Evolutionary conservation across 2,113 vertebrate species (phyloP).

Genomic region (Accipiter virgatus): DNA sequence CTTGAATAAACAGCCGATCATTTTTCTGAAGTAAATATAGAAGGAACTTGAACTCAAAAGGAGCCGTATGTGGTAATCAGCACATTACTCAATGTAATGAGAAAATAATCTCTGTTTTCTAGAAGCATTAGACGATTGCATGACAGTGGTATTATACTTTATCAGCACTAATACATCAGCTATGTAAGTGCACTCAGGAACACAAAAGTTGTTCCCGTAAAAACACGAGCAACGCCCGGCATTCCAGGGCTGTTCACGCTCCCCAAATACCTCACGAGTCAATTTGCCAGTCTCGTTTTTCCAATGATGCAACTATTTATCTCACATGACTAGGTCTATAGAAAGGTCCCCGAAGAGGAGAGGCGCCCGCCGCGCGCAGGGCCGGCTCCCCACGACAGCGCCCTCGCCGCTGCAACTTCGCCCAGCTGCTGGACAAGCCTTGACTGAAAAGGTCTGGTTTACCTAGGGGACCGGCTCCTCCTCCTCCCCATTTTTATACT

Average conservation of each 20-base stretch:
- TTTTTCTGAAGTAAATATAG: conserved; percentile 28
- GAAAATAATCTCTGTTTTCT: conserved; percentile 45
- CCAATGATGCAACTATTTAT: conserved; percentile 79
- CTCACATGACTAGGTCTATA: conserved; percentile 78
- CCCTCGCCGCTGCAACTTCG: conserved; percentile 47
- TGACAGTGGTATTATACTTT: conserved; percentile 12
- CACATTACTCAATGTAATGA: conserved; percentile 38
- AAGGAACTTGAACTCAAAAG: conserved; percentile 18
- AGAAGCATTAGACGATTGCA: not conserved
- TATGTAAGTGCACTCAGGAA: not conserved
- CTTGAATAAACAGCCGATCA: conserved; percentile 16
- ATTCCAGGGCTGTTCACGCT: conserved; percentile 50
- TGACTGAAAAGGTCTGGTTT: conserved; percentile 78
- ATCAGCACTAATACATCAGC: not conserved
- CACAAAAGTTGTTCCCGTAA: not conserved
- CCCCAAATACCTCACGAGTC: conserved; percentile 62
- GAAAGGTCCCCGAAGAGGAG: conserved; percentile 71
- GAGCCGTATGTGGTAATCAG: conserved; percentile 36
- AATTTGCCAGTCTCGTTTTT: conserved; percentile 72
- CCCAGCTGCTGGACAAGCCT: conserved; percentile 64
- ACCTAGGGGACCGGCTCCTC: conserved; percentile 70
- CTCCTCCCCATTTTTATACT: conserved; percentile 82
- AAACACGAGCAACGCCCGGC: not conserved
- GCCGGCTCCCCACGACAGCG: conserved; percentile 56
- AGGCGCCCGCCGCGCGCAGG: conserved; percentile 8